Conservation (phyloP, 2,888 invertebrate genomes). For the Perdita meconis region DNA sequence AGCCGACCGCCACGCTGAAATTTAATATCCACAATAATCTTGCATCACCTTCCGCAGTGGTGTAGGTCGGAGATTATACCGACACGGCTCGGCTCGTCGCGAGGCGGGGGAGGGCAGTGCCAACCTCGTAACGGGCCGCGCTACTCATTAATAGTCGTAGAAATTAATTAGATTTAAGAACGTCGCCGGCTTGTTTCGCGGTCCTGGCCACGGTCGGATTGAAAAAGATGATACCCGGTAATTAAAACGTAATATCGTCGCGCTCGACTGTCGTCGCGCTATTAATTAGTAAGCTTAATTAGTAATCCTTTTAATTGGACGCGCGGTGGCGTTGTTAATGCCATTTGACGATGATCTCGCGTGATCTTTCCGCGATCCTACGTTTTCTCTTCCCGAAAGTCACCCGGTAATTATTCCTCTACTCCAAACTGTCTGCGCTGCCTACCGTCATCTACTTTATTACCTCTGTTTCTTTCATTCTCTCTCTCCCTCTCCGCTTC, state of each 20-base stretch:
- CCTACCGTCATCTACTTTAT: no score
- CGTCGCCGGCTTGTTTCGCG: conserved; percentile 35
- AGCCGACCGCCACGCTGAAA: conserved; percentile 70
- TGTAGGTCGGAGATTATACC: conserved; percentile 44
- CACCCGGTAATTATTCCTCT: conserved; percentile 33
- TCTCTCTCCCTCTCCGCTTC: neutral
- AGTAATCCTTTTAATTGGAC: conserved; percentile 59
- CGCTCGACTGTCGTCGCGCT: conserved; percentile 5
- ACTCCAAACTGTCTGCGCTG: neutral
- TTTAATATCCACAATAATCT: conserved; percentile 78
- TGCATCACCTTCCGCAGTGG: conserved; percentile 53
- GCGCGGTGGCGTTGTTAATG: conserved; percentile 39
- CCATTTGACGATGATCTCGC: conserved; percentile 33
- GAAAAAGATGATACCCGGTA: conserved; percentile 51
- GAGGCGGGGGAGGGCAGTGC: conserved; percentile 20
- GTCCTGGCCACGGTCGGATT: conserved; percentile 18
- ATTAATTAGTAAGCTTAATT: conserved; percentile 64
- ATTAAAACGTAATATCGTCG: conserved; percentile 53
- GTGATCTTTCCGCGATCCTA: conserved; percentile 29
- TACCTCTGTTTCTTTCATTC: no score
- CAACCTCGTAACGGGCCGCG: conserved; percentile 47
- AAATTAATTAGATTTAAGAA: conserved; percentile 69
- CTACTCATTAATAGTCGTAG: conserved; percentile 65
- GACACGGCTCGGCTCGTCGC: neutral
- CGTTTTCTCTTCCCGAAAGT: conserved; percentile 5